These are phyloP conservation scores for Euwallacea fornicatus DNA, from an alignment of 1,140 invertebrate genomes.

Conservation along the genomic window DNA sequence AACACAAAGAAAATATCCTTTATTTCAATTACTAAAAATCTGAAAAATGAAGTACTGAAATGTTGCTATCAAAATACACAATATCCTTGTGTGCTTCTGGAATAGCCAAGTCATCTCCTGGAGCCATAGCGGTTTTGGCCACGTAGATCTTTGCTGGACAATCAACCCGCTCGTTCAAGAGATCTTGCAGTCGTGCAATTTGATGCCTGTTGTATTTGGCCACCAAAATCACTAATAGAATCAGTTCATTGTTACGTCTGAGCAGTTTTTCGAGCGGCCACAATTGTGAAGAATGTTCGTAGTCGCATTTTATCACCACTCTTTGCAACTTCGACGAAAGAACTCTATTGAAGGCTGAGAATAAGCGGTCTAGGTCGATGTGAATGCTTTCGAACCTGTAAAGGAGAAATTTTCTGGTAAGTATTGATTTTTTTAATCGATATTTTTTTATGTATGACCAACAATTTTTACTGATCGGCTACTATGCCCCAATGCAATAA, in stretches of 20 bases:
- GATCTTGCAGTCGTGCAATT: slow-evolving; percentile 26
- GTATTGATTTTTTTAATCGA: no score
- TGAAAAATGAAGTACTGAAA: slow-evolving; percentile 29
- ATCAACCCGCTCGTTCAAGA: slow-evolving; percentile 14
- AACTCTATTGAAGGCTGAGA: slow-evolving; percentile 25
- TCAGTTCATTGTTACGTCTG: slow-evolving; percentile 18
- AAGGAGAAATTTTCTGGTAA: neutral
- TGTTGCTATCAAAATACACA: slow-evolving; percentile 24
- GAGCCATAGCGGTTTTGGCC: slow-evolving; percentile 10
- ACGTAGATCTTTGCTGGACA: slow-evolving; percentile 32
- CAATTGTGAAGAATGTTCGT: slow-evolving; percentile 25
- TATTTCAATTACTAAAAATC: slow-evolving; percentile 20
- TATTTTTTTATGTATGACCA: no score
- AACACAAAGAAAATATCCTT: neutral
- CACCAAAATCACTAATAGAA: slow-evolving; percentile 27
- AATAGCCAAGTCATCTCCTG: slow-evolving; percentile 25
- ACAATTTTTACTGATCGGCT: no score
- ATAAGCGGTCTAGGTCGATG: slow-evolving; percentile 29
- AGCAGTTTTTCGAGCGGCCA: slow-evolving; percentile 32
- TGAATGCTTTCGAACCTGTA: slow-evolving; percentile 34
- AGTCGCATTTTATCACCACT: slow-evolving; percentile 32
- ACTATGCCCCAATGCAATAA: neutral
- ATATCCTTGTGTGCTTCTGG: slow-evolving; percentile 36
- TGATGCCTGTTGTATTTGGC: slow-evolving; percentile 33
- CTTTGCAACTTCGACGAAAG: slow-evolving; percentile 13